Evolutionary conservation across 2,888 invertebrate species (phyloP).

Genomic region (Andricus quercusramuli): DNA sequence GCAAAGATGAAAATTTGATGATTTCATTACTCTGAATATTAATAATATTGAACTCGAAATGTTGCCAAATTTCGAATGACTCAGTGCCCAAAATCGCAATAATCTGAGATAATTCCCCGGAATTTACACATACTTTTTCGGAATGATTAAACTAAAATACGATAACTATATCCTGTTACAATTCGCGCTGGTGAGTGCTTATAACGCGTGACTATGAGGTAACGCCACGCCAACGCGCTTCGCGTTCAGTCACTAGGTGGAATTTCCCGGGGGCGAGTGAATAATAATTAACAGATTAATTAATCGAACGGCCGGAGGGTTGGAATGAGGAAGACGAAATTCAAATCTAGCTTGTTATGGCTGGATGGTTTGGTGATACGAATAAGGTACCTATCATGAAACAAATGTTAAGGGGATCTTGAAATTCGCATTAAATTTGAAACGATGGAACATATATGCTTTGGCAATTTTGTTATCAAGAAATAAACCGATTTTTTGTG

Average conservation of each 20-base stretch:
- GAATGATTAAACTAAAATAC: constrained; percentile 29
- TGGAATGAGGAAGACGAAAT: constrained; percentile 49
- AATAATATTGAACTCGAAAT: too few species aligned
- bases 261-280: constrained; percentile 62
- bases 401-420: too few species aligned
- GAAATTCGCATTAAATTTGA: too few species aligned
- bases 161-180: constrained; percentile 10
- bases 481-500: too few species aligned
- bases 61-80: too few species aligned
- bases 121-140: background rate
- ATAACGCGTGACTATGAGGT: constrained; percentile 23
- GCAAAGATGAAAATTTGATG: too few species aligned
- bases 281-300: constrained; percentile 63
- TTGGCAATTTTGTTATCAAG: too few species aligned
- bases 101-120: background rate
- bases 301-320: constrained; percentile 57
- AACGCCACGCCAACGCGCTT: constrained; percentile 37
- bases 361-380: background rate
- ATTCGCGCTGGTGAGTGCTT: constrained; percentile 18
- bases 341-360: constrained; percentile 41
- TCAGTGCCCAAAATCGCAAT: too few species aligned
- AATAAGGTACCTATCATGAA: too few species aligned
- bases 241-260: constrained; percentile 50
- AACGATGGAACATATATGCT: too few species aligned
- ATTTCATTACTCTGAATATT: too few species aligned